Evolutionary conservation across 2,797 vertebrate species (phyloP), one percentile per base, ranked within the genome.

Genomic region (Sebastolobus alascanus): DNA sequence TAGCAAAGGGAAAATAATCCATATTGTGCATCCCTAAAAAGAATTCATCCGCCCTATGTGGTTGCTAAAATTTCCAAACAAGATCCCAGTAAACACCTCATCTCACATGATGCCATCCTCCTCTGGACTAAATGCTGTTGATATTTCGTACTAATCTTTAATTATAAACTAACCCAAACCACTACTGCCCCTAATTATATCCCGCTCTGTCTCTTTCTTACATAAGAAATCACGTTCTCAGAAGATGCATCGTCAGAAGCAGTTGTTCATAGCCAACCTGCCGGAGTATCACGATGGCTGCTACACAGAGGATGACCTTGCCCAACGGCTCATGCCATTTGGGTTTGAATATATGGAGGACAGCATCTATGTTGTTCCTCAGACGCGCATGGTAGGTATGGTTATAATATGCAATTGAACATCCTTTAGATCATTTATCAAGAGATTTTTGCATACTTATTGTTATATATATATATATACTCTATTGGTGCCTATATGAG

Each of bases 241-340:
- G 50, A n/a, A 54, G 20, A n/a, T 10, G 50, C 50, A 54, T 54
- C 0, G 1, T 4, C 25, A 3, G 4, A 83, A 4, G 2, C 2
- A 54, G 29, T 0, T 93, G 43, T 2, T 88, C 4, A 68, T 94
- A 7, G 71, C 46, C 6, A 33, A 84, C 54, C 73, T 94, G 22
- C 93, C 92, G 0, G 0, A 1, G 6, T 67, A 74, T 6, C 0
- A 1, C 0, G 9, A 74, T 0, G 16, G 52, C 33, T 6, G 25
- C 64, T 93, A 93, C 80, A 80, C 75, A 0, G 85, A 91, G 70
- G 6, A 68, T 0, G 82, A 93, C 4, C 0, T 94, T 0, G 73
- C 33, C 18, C 1, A 58, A 0, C 12, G 86, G 6, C 65, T 94
- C 4, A 0, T 3, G 2, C 83, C 20, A 0, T 87, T 76, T 18